Percentiles rank a stretch among this genome's conserved stretches.
phyloP scores from a whole-genome alignment of 1,140 invertebrate genomes.

The Littorina saxatilis region DNA sequence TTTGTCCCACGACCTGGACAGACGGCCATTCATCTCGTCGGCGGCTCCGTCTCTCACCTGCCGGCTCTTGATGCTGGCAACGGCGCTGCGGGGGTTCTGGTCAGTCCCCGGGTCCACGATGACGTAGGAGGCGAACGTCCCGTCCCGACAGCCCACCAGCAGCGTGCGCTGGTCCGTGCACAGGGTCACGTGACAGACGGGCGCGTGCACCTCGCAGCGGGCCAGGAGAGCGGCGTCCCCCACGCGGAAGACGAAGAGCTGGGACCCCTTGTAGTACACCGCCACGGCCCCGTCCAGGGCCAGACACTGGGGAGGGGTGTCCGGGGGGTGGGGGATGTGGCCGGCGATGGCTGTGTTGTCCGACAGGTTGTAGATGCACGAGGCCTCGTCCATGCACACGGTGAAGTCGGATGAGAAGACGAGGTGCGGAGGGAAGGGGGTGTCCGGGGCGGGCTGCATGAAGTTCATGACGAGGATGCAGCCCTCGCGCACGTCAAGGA shows the following conservation, averaged over 20 bases:
- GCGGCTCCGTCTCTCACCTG: slow-evolving; percentile 36
- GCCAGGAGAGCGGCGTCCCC: slow-evolving; percentile 61
- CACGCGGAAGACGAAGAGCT: slow-evolving; percentile 59
- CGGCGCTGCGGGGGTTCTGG: slow-evolving; percentile 38
- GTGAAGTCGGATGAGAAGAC: slow-evolving; percentile 62
- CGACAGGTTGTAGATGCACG: slow-evolving; percentile 64
- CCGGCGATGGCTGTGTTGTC: slow-evolving; percentile 48
- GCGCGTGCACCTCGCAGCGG: slow-evolving; percentile 66
- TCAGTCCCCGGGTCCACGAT: slow-evolving; percentile 63
- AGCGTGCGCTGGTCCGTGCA: slow-evolving; percentile 68
- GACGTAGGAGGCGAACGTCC: slow-evolving; percentile 67
- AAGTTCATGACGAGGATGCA: slow-evolving; percentile 62
- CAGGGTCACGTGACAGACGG: slow-evolving; percentile 57
- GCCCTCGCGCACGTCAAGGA: slow-evolving; percentile 64
- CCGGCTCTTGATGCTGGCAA: slow-evolving; percentile 56
- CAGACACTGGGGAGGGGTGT: slow-evolving; percentile 48
- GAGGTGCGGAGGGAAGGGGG: slow-evolving; percentile 42
- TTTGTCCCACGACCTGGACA: slow-evolving; percentile 67
- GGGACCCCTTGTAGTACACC: slow-evolving; percentile 56
- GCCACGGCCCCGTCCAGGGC: slow-evolving; percentile 60
- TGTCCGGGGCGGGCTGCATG: slow-evolving; percentile 42
- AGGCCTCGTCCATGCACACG: slow-evolving; percentile 66
- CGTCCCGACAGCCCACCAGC: slow-evolving; percentile 71
- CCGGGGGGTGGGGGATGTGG: slow-evolving; percentile 44
- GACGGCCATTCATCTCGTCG: slow-evolving; percentile 1